Evolutionary conservation across 1,140 invertebrate genomes (phyloP).

Genomic region (Drosophila busckii): DNA sequence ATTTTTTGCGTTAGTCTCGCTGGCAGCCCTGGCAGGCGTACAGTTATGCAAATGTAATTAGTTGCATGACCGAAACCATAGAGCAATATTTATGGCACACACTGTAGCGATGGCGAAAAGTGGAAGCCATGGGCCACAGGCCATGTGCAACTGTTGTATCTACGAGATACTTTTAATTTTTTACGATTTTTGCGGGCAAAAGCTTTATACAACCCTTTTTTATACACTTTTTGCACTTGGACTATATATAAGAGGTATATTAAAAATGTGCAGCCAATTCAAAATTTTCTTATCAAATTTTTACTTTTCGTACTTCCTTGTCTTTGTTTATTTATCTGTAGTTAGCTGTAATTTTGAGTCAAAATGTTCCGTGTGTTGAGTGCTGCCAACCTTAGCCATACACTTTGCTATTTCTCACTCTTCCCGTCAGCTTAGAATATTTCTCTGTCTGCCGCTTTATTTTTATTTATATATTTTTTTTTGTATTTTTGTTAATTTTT

Average conservation of each 20-base stretch:
- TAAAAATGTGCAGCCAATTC: no score
- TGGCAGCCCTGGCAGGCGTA: no score
- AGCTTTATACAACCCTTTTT: constrained; percentile 49
- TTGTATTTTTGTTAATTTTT: constrained; percentile 69
- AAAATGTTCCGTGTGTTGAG: no score
- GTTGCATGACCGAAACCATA: constrained; percentile 72
- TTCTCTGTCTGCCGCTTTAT: constrained; percentile 29
- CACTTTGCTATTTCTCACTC: constrained; percentile 9
- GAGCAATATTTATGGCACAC: constrained; percentile 71
- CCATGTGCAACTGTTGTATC: constrained; percentile 58
- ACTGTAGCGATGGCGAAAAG: constrained; percentile 47
- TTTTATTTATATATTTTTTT: constrained; percentile 24
- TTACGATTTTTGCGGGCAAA: constrained; percentile 65
- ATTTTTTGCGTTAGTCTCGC: no score
- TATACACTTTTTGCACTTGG: no score
- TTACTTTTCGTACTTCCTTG: not conserved
- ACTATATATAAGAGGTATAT: no score
- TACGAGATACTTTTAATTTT: constrained; percentile 70
- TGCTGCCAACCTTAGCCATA: no score
- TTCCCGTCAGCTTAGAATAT: constrained; percentile 55
- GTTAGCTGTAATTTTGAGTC: no score
- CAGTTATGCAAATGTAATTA: constrained; percentile 73
- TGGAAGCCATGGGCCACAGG: constrained; percentile 24
- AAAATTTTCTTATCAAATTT: no score
- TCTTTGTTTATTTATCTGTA: not conserved